Evolutionary conservation across 2,797 vertebrate genomes (phyloP).

Genomic region (Coracias cyanogaster): DNA sequence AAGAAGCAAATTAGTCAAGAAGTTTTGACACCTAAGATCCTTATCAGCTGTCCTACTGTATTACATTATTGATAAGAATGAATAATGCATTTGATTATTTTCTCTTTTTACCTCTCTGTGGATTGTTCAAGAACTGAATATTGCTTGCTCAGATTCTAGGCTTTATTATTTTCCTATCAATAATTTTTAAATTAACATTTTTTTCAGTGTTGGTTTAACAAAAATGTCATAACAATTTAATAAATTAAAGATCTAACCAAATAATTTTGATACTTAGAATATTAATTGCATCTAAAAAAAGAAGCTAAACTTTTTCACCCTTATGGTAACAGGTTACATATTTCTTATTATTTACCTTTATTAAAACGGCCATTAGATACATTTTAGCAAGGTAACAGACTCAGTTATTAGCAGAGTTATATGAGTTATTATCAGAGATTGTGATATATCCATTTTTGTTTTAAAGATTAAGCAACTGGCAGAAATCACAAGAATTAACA

Average conservation of each 20-base stretch:
- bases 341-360: background rate
- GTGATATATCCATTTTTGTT: background rate
- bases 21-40: background rate
- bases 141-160: background rate
- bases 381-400: slow-evolving; percentile 1
- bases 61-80: background rate
- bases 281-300: background rate
- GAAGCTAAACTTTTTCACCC: background rate
- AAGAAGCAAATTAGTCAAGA: background rate
- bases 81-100: background rate
- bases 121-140: background rate
- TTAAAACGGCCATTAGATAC: background rate
- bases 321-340: background rate
- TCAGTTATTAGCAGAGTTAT: background rate
- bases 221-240: background rate
- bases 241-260: background rate
- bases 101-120: background rate
- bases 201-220: background rate
- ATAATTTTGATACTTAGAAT: background rate
- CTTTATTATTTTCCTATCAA: background rate
- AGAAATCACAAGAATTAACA: slow-evolving; percentile 47
- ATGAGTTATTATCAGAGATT: background rate
- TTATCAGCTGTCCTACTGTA: background rate
- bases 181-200: background rate
- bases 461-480: slow-evolving; percentile 18